These are phyloP conservation scores for Sphenodon punctatus DNA, from an alignment of 2,797 vertebrate species.

Conservation along the genomic window DNA sequence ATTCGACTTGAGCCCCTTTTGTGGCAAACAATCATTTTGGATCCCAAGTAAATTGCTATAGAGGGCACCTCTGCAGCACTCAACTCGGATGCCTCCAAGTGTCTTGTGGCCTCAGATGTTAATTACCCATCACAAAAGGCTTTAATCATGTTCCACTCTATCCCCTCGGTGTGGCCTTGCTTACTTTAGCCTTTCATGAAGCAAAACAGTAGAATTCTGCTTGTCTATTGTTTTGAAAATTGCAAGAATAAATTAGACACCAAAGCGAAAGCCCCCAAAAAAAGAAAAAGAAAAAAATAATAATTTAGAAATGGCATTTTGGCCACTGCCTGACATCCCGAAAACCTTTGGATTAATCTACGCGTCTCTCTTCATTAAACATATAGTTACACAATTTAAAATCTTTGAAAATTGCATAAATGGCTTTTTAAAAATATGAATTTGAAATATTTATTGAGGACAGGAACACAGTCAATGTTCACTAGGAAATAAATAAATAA, in stretches of 20 bases:
- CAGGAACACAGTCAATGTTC: not conserved
- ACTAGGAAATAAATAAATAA: fast-evolving
- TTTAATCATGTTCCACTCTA: not conserved
- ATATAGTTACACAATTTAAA: not conserved
- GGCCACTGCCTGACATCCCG: not conserved
- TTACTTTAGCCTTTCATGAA: not conserved
- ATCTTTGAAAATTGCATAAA: not conserved
- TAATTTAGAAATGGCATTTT: not conserved
- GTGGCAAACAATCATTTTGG: fast-evolving
- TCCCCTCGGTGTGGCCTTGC: not conserved
- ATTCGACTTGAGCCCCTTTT: not conserved
- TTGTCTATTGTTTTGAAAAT: not conserved
- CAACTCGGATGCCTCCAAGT: not conserved
- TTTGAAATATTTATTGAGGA: not conserved
- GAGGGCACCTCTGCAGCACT: not conserved
- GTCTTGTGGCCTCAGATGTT: not conserved
- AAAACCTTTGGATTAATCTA: too few species aligned
- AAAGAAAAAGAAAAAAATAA: not conserved
- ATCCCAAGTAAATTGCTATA: not conserved
- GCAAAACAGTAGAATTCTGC: not conserved
- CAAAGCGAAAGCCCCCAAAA: not conserved
- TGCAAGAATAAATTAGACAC: not conserved
- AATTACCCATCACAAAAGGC: not conserved
- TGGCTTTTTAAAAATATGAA: not conserved
- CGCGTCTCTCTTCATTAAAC: not conserved